Evolutionary conservation across 2,888 invertebrate genomes (phyloP), one percentile per base, ranked within the genome.

Genomic region (Lochmaea crataegi): DNA sequence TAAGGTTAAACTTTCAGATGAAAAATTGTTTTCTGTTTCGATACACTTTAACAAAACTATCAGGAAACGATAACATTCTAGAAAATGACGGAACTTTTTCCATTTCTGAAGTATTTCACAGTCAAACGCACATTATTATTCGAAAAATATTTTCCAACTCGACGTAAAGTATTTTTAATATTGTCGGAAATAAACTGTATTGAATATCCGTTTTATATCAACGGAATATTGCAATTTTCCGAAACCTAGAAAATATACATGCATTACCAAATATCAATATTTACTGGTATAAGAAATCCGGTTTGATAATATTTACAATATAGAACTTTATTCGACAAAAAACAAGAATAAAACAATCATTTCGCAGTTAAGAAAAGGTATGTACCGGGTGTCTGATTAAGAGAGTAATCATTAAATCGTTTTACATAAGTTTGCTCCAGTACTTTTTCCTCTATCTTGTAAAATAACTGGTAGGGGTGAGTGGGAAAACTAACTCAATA

Each of bases 111-210:
- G 60, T 38, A 38, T 38, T 60, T 60, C 38, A 60, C 60, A 38
- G 60, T 38, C 38, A 60, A 32, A 60, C 60, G 60, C 60, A 60
- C 60, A 60, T 60, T 38, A 32, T 38, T 60, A 26, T 60, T 38
- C 14, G 60, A 10, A 60, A 60, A 60, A 60, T 60, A 60, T 60
- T 60, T 60, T 38, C 18, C 18, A 16, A 53, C 18, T 7, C 53
- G 53, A 18, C 53, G 53, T 11, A 53, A 16, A 53, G 18, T 53
- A 53, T 53, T 53, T 53, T 53, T 53, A 53, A 53, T 53, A 53
- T 53, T 53, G 53, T 53, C 18, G 53, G 48, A n/a, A 48, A 48
- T 48, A 14, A 48, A 48, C 48, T 48, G 48, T 10, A 53, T 53
- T 18, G 53, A 18, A 53, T 16, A 53, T 53, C 11, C 53, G 16